phyloP scores from a whole-genome alignment of 2,797 vertebrate species.

The Falco berigora region DNA sequence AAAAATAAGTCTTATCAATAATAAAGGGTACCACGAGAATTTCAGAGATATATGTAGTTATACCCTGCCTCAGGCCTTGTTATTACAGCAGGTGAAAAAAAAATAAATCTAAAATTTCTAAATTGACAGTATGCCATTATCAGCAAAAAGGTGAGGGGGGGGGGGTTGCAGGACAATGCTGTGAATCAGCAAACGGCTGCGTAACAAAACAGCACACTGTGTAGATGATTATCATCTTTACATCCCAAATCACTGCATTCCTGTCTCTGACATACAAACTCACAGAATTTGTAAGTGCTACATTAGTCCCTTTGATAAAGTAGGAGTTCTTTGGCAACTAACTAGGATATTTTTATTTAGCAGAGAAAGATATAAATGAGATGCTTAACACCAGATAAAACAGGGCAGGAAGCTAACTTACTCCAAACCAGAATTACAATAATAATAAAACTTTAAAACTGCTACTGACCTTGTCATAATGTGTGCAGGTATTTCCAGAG shows the following conservation, averaged over 20 bases:
- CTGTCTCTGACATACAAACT: background rate
- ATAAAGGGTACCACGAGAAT: background rate
- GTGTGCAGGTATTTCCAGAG: slow-evolving; percentile 11
- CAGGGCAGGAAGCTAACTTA: background rate
- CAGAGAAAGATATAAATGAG: background rate
- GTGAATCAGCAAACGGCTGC: background rate
- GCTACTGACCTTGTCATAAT: slow-evolving; percentile 70
- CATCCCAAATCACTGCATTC: background rate
- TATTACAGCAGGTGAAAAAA: background rate
- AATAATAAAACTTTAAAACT: background rate
- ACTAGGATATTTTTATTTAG: background rate
- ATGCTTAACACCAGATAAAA: background rate
- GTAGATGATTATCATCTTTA: background rate
- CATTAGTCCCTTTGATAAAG: background rate
- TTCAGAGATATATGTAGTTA: background rate
- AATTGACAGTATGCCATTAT: background rate
- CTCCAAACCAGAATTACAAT: background rate
- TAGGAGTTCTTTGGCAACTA: background rate
- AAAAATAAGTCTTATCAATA: background rate
- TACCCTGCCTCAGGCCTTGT: background rate
- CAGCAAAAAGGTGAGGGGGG: background rate
- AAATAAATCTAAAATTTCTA: background rate
- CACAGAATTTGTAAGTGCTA: background rate
- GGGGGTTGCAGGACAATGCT: background rate
- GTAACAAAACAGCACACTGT: background rate